Percentiles rank a stretch among this genome's conserved stretches.
These are phyloP conservation scores for Ophiodon elongatus DNA, from an alignment of 2,113 vertebrate species.

Conservation along the genomic window DNA sequence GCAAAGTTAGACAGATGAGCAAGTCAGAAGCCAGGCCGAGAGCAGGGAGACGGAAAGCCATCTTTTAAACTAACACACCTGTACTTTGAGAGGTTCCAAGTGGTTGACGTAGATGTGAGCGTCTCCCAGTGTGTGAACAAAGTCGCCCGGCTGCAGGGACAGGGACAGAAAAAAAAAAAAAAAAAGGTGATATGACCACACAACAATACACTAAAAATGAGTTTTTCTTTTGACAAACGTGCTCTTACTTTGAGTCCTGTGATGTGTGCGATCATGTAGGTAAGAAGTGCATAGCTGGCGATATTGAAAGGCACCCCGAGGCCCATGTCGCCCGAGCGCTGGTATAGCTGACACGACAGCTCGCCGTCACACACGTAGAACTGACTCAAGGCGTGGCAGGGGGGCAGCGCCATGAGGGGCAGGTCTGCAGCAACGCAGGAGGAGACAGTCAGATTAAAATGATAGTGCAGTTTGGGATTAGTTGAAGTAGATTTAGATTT, in stretches of 20 bases:
- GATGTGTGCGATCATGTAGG: slow-evolving; percentile 97
- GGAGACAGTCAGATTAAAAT: not conserved
- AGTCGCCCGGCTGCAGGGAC: slow-evolving; percentile 90
- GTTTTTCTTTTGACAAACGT: not conserved
- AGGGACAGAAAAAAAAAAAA: not conserved
- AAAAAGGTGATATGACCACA: not conserved
- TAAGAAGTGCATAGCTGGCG: slow-evolving; percentile 96
- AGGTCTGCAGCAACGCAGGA: slow-evolving; percentile 84
- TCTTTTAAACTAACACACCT: slow-evolving; percentile 83
- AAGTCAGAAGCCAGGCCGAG: not conserved
- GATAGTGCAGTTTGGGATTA: not conserved
- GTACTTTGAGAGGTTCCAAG: slow-evolving; percentile 90
- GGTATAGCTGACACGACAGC: slow-evolving; percentile 96
- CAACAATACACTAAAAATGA: rapidly evolving
- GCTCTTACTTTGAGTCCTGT: slow-evolving; percentile 90
- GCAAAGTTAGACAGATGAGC: slow-evolving; percentile 31
- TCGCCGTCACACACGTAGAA: slow-evolving; percentile 94
- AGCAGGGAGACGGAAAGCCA: rapidly evolving
- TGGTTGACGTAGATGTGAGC: slow-evolving; percentile 96
- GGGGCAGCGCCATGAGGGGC: slow-evolving; percentile 94
- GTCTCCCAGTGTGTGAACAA: slow-evolving; percentile 96
- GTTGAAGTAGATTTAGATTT: not conserved
- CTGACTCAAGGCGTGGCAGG: slow-evolving; percentile 96
- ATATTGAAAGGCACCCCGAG: slow-evolving; percentile 98
- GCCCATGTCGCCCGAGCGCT: slow-evolving; percentile 97